Percentiles rank a stretch among this genome's conserved stretches.
Evolutionary conservation across 2,797 vertebrate genomes (phyloP).

Genomic region (Mormyrus proboscirostris): DNA sequence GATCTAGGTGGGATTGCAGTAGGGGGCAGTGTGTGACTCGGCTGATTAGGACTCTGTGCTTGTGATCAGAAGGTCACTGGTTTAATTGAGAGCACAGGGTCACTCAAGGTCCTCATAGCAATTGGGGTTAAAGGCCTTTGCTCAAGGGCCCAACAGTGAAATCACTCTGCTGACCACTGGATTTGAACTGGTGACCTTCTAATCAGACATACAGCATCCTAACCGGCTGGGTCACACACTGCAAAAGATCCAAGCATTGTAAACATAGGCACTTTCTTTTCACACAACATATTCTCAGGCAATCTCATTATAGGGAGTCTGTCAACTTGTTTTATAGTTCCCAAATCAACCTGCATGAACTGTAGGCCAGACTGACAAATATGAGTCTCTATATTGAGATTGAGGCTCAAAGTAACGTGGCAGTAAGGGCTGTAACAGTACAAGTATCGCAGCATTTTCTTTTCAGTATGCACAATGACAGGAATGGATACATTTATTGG

Average conservation of each 20-base stretch:
- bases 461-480: not conserved
- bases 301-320: not conserved
- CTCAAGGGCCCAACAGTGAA: not conserved
- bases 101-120: not conserved
- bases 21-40: not conserved
- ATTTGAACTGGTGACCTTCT: not conserved
- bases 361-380: not conserved
- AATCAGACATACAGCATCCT: slow-evolving; percentile 1
- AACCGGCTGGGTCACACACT: not conserved
- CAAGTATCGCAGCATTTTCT: not conserved
- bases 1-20: slow-evolving; percentile 3
- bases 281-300: not conserved
- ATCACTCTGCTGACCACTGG: not conserved
- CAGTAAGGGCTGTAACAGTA: not conserved
- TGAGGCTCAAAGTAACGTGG: not conserved
- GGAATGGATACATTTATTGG: not conserved
- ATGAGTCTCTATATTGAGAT: not conserved
- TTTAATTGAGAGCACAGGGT: not conserved
- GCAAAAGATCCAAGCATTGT: not conserved
- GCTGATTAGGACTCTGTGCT: not conserved
- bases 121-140: slow-evolving; percentile 3
- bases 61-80: not conserved
- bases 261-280: not conserved
- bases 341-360: not conserved
- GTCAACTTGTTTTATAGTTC: not conserved